A percentile compares a stretch with the other conserved stretches of the same genome.
Conservation (phyloP, 2,113 vertebrate species). For the Copsychus sechellarum region DNA sequence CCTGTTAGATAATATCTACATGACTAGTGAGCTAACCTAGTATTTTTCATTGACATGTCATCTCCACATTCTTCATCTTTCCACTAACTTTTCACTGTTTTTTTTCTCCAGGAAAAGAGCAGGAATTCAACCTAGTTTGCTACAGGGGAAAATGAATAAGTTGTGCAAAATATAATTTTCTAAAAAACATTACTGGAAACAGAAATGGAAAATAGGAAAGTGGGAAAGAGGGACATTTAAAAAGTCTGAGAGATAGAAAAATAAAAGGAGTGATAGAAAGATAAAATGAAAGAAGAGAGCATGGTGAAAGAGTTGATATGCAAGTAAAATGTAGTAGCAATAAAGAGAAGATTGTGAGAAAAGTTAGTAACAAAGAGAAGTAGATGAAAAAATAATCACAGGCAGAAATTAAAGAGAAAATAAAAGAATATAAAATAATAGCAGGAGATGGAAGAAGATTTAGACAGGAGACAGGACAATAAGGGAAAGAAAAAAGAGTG, state of each 20-base stretch:
- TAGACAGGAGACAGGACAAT: neutral
- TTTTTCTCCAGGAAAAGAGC: neutral
- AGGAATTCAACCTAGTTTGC: neutral
- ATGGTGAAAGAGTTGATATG: neutral
- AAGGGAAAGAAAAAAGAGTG: neutral
- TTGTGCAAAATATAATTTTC: neutral
- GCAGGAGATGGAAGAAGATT: neutral
- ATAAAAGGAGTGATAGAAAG: neutral
- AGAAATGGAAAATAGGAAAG: neutral
- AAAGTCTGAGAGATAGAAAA: neutral
- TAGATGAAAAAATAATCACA: neutral
- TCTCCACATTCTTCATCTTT: neutral
- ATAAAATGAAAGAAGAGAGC: neutral
- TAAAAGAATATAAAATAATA: neutral
- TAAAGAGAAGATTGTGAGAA: neutral
- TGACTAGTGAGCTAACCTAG: neutral
- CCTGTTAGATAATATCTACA: fast-evolving
- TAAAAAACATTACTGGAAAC: neutral
- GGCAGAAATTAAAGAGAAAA: neutral
- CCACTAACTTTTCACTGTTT: neutral
- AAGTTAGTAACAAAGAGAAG: neutral
- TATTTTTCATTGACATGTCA: neutral
- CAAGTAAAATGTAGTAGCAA: neutral
- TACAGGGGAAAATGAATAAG: neutral
- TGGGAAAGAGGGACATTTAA: neutral